Percentiles rank a stretch among this genome's conserved stretches.
Evolutionary conservation across 2,113 vertebrate species (phyloP).

Genomic region (Xiphophorus hellerii): DNA sequence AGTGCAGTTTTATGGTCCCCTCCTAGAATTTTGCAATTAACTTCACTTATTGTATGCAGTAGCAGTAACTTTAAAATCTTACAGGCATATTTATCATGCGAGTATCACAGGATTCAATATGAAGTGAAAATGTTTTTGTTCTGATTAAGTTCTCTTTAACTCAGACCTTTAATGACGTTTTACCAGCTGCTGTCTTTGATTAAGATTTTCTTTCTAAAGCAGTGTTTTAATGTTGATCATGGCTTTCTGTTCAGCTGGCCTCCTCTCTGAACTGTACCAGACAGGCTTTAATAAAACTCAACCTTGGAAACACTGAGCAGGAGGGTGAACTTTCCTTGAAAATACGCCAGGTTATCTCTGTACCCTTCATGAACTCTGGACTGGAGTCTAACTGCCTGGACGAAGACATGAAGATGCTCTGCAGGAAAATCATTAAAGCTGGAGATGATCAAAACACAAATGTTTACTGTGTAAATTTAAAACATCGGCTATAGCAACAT

Average conservation of each 20-base stretch:
- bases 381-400: not conserved
- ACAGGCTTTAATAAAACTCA: not conserved
- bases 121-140: not conserved
- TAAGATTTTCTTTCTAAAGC: not conserved
- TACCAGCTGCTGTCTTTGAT: not conserved
- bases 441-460: not conserved
- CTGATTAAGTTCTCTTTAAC: not conserved
- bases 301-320: not conserved
- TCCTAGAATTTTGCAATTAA: not conserved
- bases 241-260: not conserved
- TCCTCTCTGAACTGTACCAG: not conserved
- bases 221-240: not conserved
- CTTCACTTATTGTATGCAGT: not conserved
- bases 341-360: not conserved
- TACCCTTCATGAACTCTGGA: slow-evolving; percentile 25
- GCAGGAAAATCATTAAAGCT: not conserved
- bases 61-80: not conserved
- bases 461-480: not conserved
- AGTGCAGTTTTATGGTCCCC: not conserved
- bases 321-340: slow-evolving; percentile 1
- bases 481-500: no score
- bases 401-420: slow-evolving; percentile 25
- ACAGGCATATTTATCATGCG: not conserved
- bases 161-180: not conserved
- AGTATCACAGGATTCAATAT: not conserved